These are phyloP conservation scores for Contarinia nasturtii DNA, from an alignment of 1,140 invertebrate genomes.

Conservation along the genomic window DNA sequence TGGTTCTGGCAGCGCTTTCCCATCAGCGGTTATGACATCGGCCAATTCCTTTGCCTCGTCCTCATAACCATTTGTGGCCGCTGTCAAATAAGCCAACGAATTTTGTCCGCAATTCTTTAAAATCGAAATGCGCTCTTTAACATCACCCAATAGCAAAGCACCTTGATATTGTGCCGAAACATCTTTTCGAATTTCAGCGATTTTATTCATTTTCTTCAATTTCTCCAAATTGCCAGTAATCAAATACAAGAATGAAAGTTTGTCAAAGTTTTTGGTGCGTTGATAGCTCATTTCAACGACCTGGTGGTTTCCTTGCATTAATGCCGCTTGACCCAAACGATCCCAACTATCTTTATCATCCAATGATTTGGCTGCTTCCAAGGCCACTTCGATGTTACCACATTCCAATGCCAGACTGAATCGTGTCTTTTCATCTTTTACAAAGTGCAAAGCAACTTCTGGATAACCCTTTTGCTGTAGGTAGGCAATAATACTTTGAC, in stretches of 20 bases:
- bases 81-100: conserved; percentile 82
- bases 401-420: conserved; percentile 94
- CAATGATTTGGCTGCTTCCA: conserved; percentile 82
- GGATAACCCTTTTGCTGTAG: conserved; percentile 99
- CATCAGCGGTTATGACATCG: conserved; percentile 41
- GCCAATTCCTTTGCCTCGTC: conserved; percentile 58
- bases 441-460: conserved; percentile 98
- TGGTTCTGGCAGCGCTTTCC: conserved; percentile 49
- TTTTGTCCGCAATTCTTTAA: conserved; percentile 55
- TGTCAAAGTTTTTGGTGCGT: conserved; percentile 98
- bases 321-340: conserved; percentile 81
- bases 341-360: conserved; percentile 96
- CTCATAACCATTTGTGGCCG: conserved; percentile 76
- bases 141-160: conserved; percentile 78
- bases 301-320: conserved; percentile 90
- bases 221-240: conserved; percentile 98
- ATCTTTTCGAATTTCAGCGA: conserved; percentile 91
- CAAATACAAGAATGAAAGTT: conserved; percentile 92
- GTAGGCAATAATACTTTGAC: conserved; percentile 98
- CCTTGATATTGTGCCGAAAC: conserved; percentile 92
- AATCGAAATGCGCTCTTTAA: conserved; percentile 75
- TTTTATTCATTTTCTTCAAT: conserved; percentile 97
- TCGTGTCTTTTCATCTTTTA: conserved; percentile 96
- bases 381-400: conserved; percentile 90
- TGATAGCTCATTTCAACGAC: conserved; percentile 99